Evolutionary conservation across 2,888 invertebrate genomes (phyloP).

Genomic region (Netelia inedita): DNA sequence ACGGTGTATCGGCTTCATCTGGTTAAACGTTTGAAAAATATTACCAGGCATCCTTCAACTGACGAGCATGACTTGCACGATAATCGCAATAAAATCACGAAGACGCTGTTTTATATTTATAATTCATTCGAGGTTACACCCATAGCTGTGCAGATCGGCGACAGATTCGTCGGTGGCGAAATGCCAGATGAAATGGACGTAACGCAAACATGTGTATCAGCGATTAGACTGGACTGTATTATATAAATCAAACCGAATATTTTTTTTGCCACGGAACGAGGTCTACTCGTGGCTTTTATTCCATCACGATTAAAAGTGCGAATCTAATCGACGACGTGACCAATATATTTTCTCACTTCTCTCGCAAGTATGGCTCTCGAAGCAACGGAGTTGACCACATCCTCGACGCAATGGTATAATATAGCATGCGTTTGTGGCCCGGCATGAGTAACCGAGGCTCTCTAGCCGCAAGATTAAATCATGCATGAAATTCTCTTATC

Average conservation of each 20-base stretch:
- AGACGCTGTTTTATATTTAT: slow-evolving; percentile 36
- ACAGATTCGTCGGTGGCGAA: slow-evolving; percentile 35
- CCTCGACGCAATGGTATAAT: slow-evolving; percentile 36
- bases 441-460: slow-evolving; percentile 54
- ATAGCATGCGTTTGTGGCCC: slow-evolving; percentile 4
- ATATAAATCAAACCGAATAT: slow-evolving; percentile 32
- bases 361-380: slow-evolving; percentile 1
- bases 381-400: slow-evolving; percentile 53
- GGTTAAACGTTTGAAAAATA: slow-evolving; percentile 31
- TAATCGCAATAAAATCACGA: slow-evolving; percentile 54
- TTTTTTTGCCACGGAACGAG: slow-evolving; percentile 40
- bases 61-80: neutral
- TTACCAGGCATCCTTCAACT: slow-evolving; percentile 35
- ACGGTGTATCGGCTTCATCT: slow-evolving; percentile 42
- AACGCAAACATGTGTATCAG: slow-evolving; percentile 25
- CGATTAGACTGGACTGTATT: slow-evolving; percentile 46
- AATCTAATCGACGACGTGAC: slow-evolving; percentile 41
- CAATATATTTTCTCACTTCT: slow-evolving; percentile 43
- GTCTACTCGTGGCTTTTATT: slow-evolving; percentile 41
- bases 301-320: slow-evolving; percentile 39
- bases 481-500: slow-evolving; percentile 58
- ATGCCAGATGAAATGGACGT: slow-evolving; percentile 12
- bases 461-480: slow-evolving; percentile 63
- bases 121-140: slow-evolving; percentile 23
- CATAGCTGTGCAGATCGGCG: slow-evolving; percentile 42